A percentile compares a stretch with the other conserved stretches of the same genome.
phyloP scores from a whole-genome alignment of 1,140 invertebrate species.

The Anastrepha obliqua region DNA sequence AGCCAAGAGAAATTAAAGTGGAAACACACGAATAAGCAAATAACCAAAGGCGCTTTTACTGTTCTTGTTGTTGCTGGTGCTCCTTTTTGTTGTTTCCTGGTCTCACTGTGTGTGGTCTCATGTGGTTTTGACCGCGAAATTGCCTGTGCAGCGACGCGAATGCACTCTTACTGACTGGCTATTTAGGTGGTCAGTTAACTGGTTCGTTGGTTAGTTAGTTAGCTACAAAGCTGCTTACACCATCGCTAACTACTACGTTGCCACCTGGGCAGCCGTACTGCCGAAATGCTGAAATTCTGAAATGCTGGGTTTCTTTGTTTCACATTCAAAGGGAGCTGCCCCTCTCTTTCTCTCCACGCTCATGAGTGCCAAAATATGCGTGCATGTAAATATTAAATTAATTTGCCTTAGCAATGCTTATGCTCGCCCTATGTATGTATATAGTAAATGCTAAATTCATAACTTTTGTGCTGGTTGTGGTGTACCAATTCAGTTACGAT shows the following conservation, averaged over 20 bases:
- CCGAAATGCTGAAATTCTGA: too few relatives aligned
- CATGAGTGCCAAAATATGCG: neutral
- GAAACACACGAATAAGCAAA: neutral
- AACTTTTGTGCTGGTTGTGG: neutral
- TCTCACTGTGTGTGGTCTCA: neutral
- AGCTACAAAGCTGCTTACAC: slow-evolving; percentile 1
- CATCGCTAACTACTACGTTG: neutral
- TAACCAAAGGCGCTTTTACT: neutral
- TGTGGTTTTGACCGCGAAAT: slow-evolving; percentile 46
- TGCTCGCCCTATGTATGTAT: neutral
- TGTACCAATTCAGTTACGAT: neutral
- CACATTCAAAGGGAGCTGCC: too few relatives aligned
- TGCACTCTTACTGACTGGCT: neutral
- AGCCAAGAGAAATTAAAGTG: neutral
- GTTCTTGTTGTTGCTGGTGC: neutral
- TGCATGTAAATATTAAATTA: neutral
- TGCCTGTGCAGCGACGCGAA: slow-evolving; percentile 16
- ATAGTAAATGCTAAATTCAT: too few relatives aligned
- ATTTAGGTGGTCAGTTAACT: neutral
- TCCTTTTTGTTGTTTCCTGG: neutral
- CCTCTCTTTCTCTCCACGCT: neutral
- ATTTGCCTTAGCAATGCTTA: neutral
- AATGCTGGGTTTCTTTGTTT: too few relatives aligned
- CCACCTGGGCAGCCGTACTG: too few relatives aligned
- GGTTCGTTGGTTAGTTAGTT: slow-evolving; percentile 11